Percentiles rank a stretch among this genome's conserved stretches.
Conservation (phyloP, 2,888 invertebrate species). For the Pandemis heparana region DNA sequence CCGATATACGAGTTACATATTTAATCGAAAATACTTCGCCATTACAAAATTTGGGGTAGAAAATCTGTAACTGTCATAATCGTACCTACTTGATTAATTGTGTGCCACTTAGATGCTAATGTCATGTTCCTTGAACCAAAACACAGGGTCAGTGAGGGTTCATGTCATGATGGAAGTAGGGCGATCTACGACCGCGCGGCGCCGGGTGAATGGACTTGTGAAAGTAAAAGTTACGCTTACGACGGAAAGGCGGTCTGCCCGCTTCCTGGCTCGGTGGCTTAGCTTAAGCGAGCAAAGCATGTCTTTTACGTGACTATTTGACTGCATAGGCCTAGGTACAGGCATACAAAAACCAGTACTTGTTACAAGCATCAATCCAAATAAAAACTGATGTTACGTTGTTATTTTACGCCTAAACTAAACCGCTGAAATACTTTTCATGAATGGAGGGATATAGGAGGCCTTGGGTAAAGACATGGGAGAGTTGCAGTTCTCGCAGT, state of each 20-base stretch:
- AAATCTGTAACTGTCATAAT: not conserved
- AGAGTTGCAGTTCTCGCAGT: too few species aligned
- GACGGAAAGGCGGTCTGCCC: conserved; percentile 17
- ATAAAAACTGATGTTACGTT: too few species aligned
- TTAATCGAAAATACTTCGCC: not conserved
- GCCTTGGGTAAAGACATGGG: too few species aligned
- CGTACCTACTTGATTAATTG: conserved; percentile 20
- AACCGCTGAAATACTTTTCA: too few species aligned
- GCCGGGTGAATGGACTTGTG: conserved; percentile 35
- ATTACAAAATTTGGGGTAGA: not conserved
- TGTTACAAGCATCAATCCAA: too few species aligned
- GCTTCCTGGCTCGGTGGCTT: conserved; percentile 22
- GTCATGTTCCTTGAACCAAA: conserved; percentile 29
- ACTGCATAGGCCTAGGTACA: too few species aligned
- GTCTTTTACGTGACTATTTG: not conserved
- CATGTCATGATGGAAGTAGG: conserved; percentile 21
- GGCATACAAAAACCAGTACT: too few species aligned
- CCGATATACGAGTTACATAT: not conserved
- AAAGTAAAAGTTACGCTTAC: conserved; percentile 37
- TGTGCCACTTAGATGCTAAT: conserved; percentile 25
- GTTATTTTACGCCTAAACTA: too few species aligned
- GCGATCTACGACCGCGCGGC: conserved; percentile 21
- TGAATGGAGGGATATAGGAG: too few species aligned
- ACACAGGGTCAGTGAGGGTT: conserved; percentile 8
- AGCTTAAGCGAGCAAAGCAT: not conserved